Base-by-base conservation (phyloP, 2,888 invertebrate genomes). In the Scaptomyza cyrtandrae region DNA sequence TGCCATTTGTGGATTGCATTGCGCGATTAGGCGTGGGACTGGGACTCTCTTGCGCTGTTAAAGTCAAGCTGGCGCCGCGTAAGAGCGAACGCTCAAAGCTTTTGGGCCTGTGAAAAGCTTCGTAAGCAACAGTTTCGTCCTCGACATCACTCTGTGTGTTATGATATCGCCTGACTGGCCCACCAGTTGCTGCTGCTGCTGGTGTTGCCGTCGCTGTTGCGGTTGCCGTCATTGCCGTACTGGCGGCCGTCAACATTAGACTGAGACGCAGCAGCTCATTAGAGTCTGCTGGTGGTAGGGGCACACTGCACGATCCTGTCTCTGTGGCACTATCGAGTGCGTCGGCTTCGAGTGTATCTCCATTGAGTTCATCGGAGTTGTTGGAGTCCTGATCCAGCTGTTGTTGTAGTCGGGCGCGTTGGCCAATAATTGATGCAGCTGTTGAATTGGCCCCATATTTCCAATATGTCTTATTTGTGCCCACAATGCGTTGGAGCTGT, bases 231-330 rank as follows among this genome's bases (percentile, higher is more conserved):
- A 91, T 88, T 60, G 91, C 89, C 31, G 90, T 81, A 7, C 89
- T 90, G 71, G 92, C 92, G 10, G 92, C 90, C 44, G 80, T 88
- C 46, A 91, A 68, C 91, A 91, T 91, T 44, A 91, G 75, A 46
- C 91, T 91, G 13, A 91, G 72, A 31, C 91, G 91, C 78, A 91
- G 86, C 80, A 91, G 85, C 67, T 91, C 91, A 19, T 87, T 89
- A 39, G 91, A 90, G 61, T 91, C 91, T 6, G 88, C 79, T 29
- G 81, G 73, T 29, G 90, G 88, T 70, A 91, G 50, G 2, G 91
- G 92, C 6, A 91, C 92, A 41, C 90, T 89, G 54, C 92, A 91
- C 16, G 92, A 91, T 27, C 92, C 92, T 43, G 88, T 88, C 60
- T 91, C 91, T 0, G 91, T 90, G 45, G 85, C 90, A 19, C 85